Evolutionary conservation across 92 coral and sea anemone genomes (phyloP).

Genomic region (Scolanthus callimorphus): DNA sequence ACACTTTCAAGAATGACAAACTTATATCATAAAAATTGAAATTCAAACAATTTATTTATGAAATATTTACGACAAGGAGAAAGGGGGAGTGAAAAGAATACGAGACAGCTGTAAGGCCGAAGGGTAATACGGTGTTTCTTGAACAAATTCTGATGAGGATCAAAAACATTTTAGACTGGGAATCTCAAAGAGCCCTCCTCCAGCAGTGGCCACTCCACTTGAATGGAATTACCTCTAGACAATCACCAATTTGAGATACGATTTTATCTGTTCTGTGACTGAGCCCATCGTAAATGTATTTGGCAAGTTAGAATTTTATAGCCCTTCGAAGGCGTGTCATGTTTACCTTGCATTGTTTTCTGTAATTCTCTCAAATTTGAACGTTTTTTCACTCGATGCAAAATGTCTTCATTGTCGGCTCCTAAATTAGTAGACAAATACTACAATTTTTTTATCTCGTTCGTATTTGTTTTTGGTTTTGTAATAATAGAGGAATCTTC

Average conservation of each 20-base stretch:
- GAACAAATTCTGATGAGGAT: no score
- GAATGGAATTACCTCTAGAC: no score
- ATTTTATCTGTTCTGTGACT: no score
- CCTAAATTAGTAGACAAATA: constrained; percentile 4
- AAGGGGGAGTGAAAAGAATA: no score
- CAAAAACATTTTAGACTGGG: no score
- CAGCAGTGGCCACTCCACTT: no score
- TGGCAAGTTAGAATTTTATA: no score
- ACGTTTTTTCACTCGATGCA: not conserved
- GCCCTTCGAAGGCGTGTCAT: constrained; percentile 2
- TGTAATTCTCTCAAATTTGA: constrained; percentile 1
- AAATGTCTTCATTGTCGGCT: constrained; percentile 1
- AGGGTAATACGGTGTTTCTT: no score
- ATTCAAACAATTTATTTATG: constrained; percentile 16
- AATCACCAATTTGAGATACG: no score
- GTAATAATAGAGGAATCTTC: constrained; percentile 11
- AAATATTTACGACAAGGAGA: constrained; percentile 27
- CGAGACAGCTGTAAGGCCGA: no score
- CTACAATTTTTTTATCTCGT: constrained; percentile 13
- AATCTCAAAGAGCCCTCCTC: no score
- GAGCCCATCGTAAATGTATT: no score
- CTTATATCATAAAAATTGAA: not conserved
- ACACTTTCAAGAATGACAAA: constrained; percentile 21
- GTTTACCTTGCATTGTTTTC: not conserved
- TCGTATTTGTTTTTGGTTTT: constrained; percentile 24